These are phyloP conservation scores for Drosophila infuscata DNA, from an alignment of 2,888 invertebrate genomes.

Conservation along the genomic window DNA sequence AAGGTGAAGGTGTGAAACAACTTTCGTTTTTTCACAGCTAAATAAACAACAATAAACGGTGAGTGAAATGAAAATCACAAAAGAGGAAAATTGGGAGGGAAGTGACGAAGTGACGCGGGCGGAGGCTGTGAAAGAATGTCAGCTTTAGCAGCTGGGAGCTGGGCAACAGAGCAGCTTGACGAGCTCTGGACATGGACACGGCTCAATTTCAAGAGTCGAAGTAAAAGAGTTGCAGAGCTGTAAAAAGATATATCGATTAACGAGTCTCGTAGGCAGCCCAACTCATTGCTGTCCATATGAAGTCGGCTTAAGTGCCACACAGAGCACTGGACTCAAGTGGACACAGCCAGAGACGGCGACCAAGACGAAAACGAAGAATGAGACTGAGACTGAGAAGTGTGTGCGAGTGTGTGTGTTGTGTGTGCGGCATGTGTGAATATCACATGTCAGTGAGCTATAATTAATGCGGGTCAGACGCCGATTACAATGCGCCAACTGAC, in stretches of 20 bases:
- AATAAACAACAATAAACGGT: conserved; percentile 68
- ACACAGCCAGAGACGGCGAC: conserved; percentile 18
- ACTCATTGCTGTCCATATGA: conserved; percentile 55
- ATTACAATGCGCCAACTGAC: conserved; percentile 80
- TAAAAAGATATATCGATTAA: conserved; percentile 71
- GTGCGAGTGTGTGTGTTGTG: conserved; percentile 28
- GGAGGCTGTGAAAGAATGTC: conserved; percentile 40
- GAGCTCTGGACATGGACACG: conserved; percentile 57
- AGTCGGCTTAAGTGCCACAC: conserved; percentile 67
- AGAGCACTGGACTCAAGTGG: conserved; percentile 53
- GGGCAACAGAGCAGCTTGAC: conserved; percentile 43
- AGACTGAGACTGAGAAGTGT: not conserved
- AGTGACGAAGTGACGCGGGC: conserved; percentile 3
- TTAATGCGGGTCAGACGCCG: conserved; percentile 81
- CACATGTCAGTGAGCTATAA: conserved; percentile 80
- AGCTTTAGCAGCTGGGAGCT: conserved; percentile 35
- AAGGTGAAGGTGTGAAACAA: conserved; percentile 66
- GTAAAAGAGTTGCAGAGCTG: conserved; percentile 47
- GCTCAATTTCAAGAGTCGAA: conserved; percentile 66
- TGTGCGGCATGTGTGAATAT: conserved; percentile 74
- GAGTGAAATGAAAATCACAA: conserved; percentile 53
- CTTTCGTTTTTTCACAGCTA: conserved; percentile 76
- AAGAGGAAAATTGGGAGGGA: conserved; percentile 21
- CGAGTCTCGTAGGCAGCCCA: conserved; percentile 66
- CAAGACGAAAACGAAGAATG: not conserved